Conservation (phyloP, 2,113 vertebrate genomes). For the Aix galericulata region DNA sequence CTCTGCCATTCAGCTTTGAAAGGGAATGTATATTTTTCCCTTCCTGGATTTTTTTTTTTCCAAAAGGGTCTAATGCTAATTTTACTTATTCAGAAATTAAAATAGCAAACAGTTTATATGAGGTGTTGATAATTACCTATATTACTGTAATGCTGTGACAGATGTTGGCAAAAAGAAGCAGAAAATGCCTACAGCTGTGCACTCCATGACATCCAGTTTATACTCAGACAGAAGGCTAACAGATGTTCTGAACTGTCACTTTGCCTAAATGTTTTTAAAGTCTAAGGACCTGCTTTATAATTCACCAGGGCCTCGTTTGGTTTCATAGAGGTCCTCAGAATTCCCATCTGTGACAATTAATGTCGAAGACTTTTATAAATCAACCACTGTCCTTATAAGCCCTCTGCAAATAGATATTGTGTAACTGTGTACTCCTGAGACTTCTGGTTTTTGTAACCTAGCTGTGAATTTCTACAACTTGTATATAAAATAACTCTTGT, state of each 20-base stretch:
- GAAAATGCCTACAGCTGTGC: conserved; percentile 90
- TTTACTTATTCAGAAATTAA: conserved; percentile 85
- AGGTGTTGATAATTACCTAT: conserved; percentile 87
- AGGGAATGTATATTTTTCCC: conserved; percentile 45
- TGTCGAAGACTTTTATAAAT: conserved; percentile 74
- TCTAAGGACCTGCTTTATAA: conserved; percentile 78
- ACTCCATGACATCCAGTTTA: conserved; percentile 79
- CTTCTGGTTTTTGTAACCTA: conserved; percentile 56
- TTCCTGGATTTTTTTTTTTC: conserved; percentile 20
- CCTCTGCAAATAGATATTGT: conserved; percentile 69
- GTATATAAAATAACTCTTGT: conserved; percentile 62
- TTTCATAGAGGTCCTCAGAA: conserved; percentile 77
- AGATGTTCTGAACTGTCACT: conserved; percentile 91
- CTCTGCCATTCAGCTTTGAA: conserved; percentile 67
- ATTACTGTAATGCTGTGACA: conserved; percentile 86
- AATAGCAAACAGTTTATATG: conserved; percentile 81
- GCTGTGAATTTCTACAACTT: conserved; percentile 82
- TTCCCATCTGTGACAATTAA: conserved; percentile 76
- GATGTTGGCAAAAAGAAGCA: conserved; percentile 91
- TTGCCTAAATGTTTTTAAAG: conserved; percentile 80
- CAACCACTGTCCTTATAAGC: conserved; percentile 76
- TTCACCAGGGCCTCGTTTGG: conserved; percentile 72
- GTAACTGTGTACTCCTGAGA: conserved; percentile 68
- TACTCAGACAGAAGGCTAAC: conserved; percentile 83
- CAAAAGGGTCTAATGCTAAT: conserved; percentile 75